Evolutionary conservation across 2,797 vertebrate species (phyloP), one percentile per base, ranked within the genome.

Genomic region (Arrhamphus sclerolepis): DNA sequence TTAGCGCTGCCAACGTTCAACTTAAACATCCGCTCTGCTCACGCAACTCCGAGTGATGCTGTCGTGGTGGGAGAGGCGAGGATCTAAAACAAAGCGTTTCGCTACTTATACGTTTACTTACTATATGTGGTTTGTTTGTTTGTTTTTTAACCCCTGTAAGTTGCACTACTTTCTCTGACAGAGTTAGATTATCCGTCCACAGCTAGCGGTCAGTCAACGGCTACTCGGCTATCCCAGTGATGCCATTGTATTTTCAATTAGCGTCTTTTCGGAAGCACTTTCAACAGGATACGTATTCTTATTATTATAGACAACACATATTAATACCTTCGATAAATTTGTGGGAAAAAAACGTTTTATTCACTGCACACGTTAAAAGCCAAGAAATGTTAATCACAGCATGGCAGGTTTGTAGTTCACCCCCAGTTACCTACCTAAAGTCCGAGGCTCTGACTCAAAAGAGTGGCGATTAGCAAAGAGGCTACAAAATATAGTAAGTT

Each of bases 351-450:
- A 66, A 72, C 66, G 69, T 72, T 73, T 71, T 70, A 66, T 70
- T 75, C 24, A 41, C 19, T 9, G 17, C 31, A 70, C 26, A 55
- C 34, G 26, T 66, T 26, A 26, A 60, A 54, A 70, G 21, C 50
- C 39, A 61, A 64, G 26, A 59, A 8, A 54, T 31, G 64, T 71
- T 80, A 76, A 81, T 72, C 41, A 87, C 55, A 78, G 69, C 70
- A 79, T 61, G 70, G 70, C 56, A 71, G 66, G 72, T 68, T 76
- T 74, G 70, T 69, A 83, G 77, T 81, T 79, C 74, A 31, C 29
- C 56, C 70, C 69, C 81, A 66, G 87, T 91, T 91, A 94, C 92
- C 91, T 93, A 93, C 92, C 92, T 90, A 91, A 87, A 87, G 88
- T 94, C 92, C 92, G 64, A 84, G 88, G 85, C 88, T 92, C 86